Evolutionary conservation across 2,888 invertebrate genomes (phyloP).

Genomic region (Tupiocoris notatus): DNA sequence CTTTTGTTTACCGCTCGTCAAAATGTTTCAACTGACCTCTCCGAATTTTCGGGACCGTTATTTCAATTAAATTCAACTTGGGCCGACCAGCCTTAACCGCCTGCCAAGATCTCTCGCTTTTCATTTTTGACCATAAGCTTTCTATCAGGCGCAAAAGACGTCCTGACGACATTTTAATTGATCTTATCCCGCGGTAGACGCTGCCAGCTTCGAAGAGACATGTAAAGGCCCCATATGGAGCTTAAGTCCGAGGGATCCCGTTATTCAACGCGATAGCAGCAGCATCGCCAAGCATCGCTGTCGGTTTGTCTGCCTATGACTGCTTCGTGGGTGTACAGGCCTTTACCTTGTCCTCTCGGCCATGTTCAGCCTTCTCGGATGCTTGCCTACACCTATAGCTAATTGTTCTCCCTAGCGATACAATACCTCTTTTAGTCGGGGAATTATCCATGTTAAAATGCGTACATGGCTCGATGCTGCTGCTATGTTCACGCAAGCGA

Average conservation of each 20-base stretch:
- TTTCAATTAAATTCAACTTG: constrained; percentile 24
- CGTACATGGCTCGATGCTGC: not conserved
- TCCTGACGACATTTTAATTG: constrained; percentile 29
- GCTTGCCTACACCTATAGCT: not conserved
- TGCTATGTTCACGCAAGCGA: too few species aligned
- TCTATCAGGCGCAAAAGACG: constrained; percentile 5
- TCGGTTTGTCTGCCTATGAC: not conserved
- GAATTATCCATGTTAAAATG: not conserved
- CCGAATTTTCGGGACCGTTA: constrained; percentile 24
- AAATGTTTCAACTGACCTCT: constrained; percentile 11
- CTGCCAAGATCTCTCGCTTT: not conserved
- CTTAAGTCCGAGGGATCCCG: constrained; percentile 5
- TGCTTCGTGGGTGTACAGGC: constrained; percentile 12
- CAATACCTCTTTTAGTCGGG: not conserved
- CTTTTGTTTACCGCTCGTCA: constrained; percentile 27
- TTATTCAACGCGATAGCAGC: constrained; percentile 17
- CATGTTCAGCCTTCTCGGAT: not conserved
- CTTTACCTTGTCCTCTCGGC: not conserved
- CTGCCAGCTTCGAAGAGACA: constrained; percentile 6
- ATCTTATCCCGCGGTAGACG: constrained; percentile 5
- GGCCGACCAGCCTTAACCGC: not conserved
- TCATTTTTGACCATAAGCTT: constrained; percentile 12
- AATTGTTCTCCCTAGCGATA: not conserved
- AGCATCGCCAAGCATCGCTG: not conserved
- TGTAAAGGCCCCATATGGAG: constrained; percentile 7